phyloP scores from a whole-genome alignment of 2,113 vertebrate genomes.

The Brachyhypopomus occidentalis region DNA sequence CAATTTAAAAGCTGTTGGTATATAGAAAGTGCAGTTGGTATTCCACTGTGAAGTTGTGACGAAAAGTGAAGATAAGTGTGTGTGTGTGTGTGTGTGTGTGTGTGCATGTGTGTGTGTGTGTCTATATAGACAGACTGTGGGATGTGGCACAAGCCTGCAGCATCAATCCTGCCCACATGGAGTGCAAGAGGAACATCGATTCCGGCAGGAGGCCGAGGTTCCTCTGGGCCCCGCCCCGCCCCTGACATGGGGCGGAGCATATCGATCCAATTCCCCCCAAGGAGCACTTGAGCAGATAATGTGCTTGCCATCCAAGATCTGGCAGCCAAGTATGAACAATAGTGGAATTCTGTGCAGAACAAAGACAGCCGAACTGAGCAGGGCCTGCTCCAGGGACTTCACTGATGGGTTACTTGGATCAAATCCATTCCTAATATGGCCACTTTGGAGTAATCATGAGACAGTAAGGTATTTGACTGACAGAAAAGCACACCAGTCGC shows the following conservation, averaged over 20 bases:
- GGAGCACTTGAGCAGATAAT: slow-evolving; percentile 40
- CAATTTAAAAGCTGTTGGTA: too few relatives aligned
- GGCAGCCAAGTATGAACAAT: slow-evolving; percentile 3
- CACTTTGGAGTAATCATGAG: neutral
- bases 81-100: slow-evolving; percentile 13
- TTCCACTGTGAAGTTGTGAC: neutral
- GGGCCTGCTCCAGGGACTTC: neutral
- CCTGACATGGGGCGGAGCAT: neutral
- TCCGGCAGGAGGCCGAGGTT: slow-evolving; percentile 3
- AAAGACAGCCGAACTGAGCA: neutral
- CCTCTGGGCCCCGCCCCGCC: slow-evolving; percentile 5
- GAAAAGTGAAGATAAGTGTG: neutral
- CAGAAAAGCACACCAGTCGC: too few relatives aligned
- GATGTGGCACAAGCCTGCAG: slow-evolving; percentile 1
- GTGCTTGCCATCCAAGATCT: neutral
- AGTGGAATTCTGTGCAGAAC: neutral
- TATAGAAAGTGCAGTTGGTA: neutral
- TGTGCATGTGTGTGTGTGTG: slow-evolving; percentile 8
- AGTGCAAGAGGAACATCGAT: slow-evolving; percentile 17
- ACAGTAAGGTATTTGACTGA: too few relatives aligned
- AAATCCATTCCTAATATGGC: neutral
- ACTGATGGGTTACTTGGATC: neutral
- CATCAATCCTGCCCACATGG: slow-evolving; percentile 16
- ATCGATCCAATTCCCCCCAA: slow-evolving; percentile 29
- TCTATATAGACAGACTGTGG: slow-evolving; percentile 11